phyloP scores from a whole-genome alignment of 1,140 invertebrate genomes.

The Panagrolaimus sp. region DNA sequence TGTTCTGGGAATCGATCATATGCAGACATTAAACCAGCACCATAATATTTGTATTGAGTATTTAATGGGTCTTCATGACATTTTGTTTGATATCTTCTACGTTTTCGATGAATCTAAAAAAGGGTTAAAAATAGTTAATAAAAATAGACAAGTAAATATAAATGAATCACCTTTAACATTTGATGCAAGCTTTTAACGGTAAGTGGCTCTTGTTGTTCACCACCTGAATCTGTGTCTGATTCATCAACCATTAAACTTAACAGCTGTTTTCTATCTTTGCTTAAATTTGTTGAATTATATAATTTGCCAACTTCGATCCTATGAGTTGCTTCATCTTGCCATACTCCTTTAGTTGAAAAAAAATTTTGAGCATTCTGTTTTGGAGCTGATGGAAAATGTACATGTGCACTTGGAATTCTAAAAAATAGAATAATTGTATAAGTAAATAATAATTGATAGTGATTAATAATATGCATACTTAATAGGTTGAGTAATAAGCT shows the following conservation, averaged over 20 bases:
- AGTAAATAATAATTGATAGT: not conserved
- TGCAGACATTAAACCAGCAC: slow-evolving; percentile 39
- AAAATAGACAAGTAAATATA: not conserved
- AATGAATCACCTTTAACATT: slow-evolving; percentile 25
- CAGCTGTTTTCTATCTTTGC: slow-evolving; percentile 37
- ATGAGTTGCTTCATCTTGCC: slow-evolving; percentile 26
- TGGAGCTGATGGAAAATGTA: slow-evolving; percentile 20
- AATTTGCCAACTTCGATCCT: slow-evolving; percentile 29
- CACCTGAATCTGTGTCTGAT: slow-evolving; percentile 45
- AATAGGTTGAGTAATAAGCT: slow-evolving; percentile 41
- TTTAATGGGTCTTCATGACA: slow-evolving; percentile 42
- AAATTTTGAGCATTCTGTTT: slow-evolving; percentile 35
- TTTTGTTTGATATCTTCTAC: slow-evolving; percentile 40
- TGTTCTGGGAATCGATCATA: slow-evolving; percentile 41
- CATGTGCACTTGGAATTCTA: slow-evolving; percentile 42
- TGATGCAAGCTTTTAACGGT: slow-evolving; percentile 38
- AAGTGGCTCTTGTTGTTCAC: slow-evolving; percentile 35
- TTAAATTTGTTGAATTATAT: slow-evolving; percentile 33
- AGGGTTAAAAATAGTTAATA: not conserved
- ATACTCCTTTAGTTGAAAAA: slow-evolving; percentile 33
- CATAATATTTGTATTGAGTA: slow-evolving; percentile 49
- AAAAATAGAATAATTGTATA: slow-evolving; percentile 13
- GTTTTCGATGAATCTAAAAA: slow-evolving; percentile 36
- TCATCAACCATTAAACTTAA: slow-evolving; percentile 44
- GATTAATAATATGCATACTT: slow-evolving; percentile 41